These are phyloP conservation scores for Phycodurus eques DNA, from an alignment of 2,113 vertebrate genomes.

Conservation along the genomic window DNA sequence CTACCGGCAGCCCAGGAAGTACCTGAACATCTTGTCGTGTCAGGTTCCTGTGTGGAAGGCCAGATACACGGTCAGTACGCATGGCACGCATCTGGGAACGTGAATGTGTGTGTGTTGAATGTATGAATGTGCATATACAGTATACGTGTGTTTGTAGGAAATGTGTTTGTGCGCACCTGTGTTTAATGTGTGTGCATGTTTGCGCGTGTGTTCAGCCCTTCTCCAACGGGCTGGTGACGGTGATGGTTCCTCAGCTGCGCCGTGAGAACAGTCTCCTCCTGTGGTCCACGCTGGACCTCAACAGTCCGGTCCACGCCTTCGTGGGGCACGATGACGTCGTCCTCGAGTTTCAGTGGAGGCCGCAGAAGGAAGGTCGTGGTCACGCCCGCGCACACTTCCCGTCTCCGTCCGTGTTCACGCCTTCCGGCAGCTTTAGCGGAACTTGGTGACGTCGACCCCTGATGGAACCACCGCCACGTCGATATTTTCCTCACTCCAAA, in stretches of 20 bases:
- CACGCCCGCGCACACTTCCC: neutral
- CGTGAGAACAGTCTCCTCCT: constrained; percentile 94
- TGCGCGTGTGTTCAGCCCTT: constrained; percentile 80
- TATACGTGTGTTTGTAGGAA: neutral
- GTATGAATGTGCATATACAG: no score
- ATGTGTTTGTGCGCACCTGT: neutral
- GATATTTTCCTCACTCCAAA: no score
- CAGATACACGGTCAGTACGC: constrained; percentile 86
- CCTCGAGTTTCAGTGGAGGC: constrained; percentile 95
- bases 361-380: constrained; percentile 88
- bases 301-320: constrained; percentile 93
- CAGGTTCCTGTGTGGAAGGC: constrained; percentile 99
- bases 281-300: constrained; percentile 92
- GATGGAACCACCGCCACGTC: no score
- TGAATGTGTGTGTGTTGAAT: neutral
- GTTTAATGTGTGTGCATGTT: neutral
- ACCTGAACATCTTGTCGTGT: constrained; percentile 92
- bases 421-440: neutral
- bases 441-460: neutral
- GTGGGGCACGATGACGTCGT: constrained; percentile 97
- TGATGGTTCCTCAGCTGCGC: constrained; percentile 96
- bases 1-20: constrained; percentile 95
- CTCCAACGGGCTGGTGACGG: constrained; percentile 91
- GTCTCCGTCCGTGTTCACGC: neutral
- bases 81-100: neutral